A percentile compares a stretch with the other conserved stretches of the same genome.
These are phyloP conservation scores for Corythornis vintsioides DNA, from an alignment of 2,113 vertebrate species.

Conservation along the genomic window DNA sequence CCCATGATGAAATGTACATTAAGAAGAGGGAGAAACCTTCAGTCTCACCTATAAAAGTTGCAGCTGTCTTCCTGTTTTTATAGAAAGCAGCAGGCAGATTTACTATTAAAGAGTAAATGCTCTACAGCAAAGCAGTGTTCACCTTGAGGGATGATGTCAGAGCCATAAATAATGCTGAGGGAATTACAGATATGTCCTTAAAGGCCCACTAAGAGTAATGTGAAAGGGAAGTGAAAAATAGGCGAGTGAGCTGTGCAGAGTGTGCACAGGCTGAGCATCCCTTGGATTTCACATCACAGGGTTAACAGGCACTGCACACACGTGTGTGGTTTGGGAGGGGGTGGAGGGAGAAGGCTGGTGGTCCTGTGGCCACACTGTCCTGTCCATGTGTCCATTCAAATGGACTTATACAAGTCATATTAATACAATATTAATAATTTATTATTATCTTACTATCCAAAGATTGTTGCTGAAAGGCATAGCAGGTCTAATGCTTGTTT, in stretches of 20 bases:
- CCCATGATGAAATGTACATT: background rate
- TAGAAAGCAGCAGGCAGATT: conserved; percentile 61
- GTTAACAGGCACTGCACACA: background rate
- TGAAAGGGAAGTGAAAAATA: conserved; percentile 46
- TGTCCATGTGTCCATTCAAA: background rate
- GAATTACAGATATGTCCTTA: conserved; percentile 28
- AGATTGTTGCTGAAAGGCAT: background rate
- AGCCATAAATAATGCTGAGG: conserved; percentile 39
- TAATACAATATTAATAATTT: background rate
- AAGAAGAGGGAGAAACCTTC: conserved; percentile 25
- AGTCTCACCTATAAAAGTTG: conserved; percentile 62
- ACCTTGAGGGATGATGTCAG: conserved; percentile 65
- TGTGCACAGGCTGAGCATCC: background rate
- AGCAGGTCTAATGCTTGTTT: background rate
- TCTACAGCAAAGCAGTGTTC: conserved; percentile 22
- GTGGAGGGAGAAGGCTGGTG: background rate
- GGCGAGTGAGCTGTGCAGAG: background rate
- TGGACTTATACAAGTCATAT: background rate
- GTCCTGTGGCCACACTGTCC: background rate
- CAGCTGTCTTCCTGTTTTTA: conserved; percentile 73
- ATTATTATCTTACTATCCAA: background rate
- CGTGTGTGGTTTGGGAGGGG: no score
- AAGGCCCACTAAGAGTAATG: conserved; percentile 38
- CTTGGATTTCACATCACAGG: background rate
- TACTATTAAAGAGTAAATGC: conserved; percentile 23